Base-by-base conservation (phyloP, 2,113 vertebrate species). In the Psophia crepitans region DNA sequence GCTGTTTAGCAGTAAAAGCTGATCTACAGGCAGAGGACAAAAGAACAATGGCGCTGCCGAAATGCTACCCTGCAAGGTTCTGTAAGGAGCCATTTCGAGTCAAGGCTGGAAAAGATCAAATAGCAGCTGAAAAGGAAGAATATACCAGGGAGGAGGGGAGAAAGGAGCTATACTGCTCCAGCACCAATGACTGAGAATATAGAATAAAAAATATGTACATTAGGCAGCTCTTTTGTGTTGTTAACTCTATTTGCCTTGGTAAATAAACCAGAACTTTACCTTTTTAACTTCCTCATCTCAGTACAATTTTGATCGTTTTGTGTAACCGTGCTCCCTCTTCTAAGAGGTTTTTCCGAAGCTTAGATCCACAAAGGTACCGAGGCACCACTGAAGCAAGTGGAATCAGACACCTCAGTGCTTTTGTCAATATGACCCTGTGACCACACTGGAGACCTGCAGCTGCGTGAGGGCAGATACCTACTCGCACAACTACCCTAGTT, bases 91-190 rank as follows among this genome's bases (percentile, higher is more conserved):
- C 57, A 95, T 81, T 96, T 78, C 11, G 5, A 89, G 77, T 60
- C 12, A 88, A 78, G 81, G 64, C 61, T 91, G 80, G 44, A 60
- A 95, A 95, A 96, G 96, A 97, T 94, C 95, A 95, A 92, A 86
- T 96, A 92, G 64, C 90, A 92, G 76, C 64, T 90, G 84, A 53
- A 93, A 95, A 90, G 73, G 61, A 91, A 90, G 73, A 82, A 92
- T 82, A 92, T 84, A 75, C 30, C 17, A 37, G 73, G 61, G 64
- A 90, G 89, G 41, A 87, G 51, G 77, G 65, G 65, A 84, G 56
- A 84, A 63, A 63, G 56, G 46, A 88, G 30, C 28, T 54, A 46
- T 20, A 51, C 20, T 23, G 28, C 71, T 88, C 77, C 75, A 63
- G 63, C 37, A 84, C 35, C 70, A 90, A 35, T 16, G 53, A 37